Base-by-base conservation (phyloP, 2,888 invertebrate genomes). In the Ectemnius lituratus region DNA sequence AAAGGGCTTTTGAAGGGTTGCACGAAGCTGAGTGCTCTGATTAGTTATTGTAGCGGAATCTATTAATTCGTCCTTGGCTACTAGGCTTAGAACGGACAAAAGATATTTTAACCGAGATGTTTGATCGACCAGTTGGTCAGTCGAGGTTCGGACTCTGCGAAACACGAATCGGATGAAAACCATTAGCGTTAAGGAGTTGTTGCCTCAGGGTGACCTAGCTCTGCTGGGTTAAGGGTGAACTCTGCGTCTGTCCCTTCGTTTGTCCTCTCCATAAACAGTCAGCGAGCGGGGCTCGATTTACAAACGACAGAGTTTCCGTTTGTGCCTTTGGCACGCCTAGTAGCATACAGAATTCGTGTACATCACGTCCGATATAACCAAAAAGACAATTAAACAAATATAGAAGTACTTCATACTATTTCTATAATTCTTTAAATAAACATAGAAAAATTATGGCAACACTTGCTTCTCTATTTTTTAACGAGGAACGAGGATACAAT, bases 241-340 rank as follows among this genome's bases (percentile, higher is more conserved):
- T 28, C 62, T 60, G 65, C 47, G 62, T 20, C 61, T 37, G 68
- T 59, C 52, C 46, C 45, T 58, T 47, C 75, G 78, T 69, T 76
- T 73, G 70, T 66, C 60, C 73, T 66, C 73, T 83, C 83, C 79
- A 83, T 83, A 81, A 86, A 85, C 83, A 86, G 79, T 76, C 79
- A 70, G 75, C 75, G 66, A 79, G 71, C 79, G 67, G 73, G 80
- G 81, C 78, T 82, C 86, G 76, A 86, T 86, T 85, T 85, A 83
- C 87, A 85, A 87, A 85, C 84, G 83, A 81, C 83, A 74, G 79
- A 4, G 71, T 80, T 80, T 85, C 84, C 77, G 84, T 84, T 85
- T 83, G 80, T 58, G 20, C 16, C 45, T 27, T 52, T 57, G 76
- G 75, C 65, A 63, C 61, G 56, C 52, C 56, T 56, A 5, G 57